Evolutionary conservation across 2,113 vertebrate species (phyloP).

Genomic region (Polyodon spathula): DNA sequence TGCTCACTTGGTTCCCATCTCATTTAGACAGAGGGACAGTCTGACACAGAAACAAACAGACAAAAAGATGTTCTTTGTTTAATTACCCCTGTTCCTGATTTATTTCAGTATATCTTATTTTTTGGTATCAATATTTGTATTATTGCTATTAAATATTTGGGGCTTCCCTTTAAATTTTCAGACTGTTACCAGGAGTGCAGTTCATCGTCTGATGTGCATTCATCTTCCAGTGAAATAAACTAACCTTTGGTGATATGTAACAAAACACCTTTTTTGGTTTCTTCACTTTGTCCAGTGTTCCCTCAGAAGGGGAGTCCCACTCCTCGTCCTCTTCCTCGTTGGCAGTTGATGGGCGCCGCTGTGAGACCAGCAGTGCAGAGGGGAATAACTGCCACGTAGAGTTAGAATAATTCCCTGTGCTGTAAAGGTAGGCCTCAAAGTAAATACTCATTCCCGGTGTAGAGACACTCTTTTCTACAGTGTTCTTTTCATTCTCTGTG

Average conservation of each 20-base stretch:
- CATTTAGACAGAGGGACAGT: not conserved
- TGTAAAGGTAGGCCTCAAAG: constrained; percentile 94
- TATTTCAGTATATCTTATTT: no score
- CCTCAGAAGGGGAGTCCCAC: constrained; percentile 78
- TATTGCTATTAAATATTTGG: no score
- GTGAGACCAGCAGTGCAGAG: constrained; percentile 65
- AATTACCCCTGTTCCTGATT: not conserved
- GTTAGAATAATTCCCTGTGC: constrained; percentile 72
- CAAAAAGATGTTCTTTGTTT: not conserved
- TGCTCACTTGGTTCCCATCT: no score
- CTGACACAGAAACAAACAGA: not conserved
- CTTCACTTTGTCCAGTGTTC: constrained; percentile 83
- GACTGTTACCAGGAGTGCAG: not conserved
- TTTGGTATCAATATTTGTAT: no score
- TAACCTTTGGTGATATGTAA: constrained; percentile 96
- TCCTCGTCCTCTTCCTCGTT: constrained; percentile 78
- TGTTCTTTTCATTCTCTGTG: constrained; percentile 85
- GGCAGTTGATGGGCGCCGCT: constrained; percentile 76
- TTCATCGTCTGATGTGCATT: no score
- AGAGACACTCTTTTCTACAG: constrained; percentile 92
- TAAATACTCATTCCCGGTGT: constrained; percentile 92
- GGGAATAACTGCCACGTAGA: constrained; percentile 79
- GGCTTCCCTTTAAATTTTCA: no score
- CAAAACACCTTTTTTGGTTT: constrained; percentile 99
- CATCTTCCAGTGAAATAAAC: no score